phyloP scores from a whole-genome alignment of 1,140 invertebrate species.

The Orussus abietinus region DNA sequence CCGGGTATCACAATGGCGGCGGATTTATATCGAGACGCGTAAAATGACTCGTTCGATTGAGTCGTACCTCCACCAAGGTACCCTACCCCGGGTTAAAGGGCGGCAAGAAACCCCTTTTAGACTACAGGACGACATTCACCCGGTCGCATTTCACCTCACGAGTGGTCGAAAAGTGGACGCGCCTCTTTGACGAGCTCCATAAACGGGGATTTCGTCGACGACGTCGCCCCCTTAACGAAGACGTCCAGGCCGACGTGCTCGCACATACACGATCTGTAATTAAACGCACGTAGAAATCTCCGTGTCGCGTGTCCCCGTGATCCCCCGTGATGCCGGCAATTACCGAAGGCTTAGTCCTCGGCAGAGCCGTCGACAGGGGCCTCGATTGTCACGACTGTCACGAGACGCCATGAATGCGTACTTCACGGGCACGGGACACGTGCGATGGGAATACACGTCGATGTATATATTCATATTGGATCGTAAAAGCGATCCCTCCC shows the following conservation, averaged over 20 bases:
- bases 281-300: constrained; percentile 35
- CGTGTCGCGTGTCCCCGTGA: constrained; percentile 37
- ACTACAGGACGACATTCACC: too few relatives aligned
- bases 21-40: constrained; percentile 38
- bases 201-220: too few relatives aligned
- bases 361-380: constrained; percentile 9
- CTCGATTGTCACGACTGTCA: too few relatives aligned
- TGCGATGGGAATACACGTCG: too few relatives aligned
- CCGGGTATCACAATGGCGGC: constrained; percentile 30
- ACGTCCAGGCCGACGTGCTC: too few relatives aligned
- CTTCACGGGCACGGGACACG: too few relatives aligned
- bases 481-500: too few relatives aligned
- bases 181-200: too few relatives aligned
- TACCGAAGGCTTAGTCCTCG: constrained; percentile 39
- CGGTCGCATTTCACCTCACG: constrained; percentile 5
- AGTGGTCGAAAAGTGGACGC: not conserved
- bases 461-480: too few relatives aligned
- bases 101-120: constrained; percentile 2
- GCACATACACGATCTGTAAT: constrained; percentile 44
- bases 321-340: constrained; percentile 49
- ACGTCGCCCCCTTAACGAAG: too few relatives aligned
- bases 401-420: too few relatives aligned
- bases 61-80: constrained; percentile 17
- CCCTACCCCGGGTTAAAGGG: constrained; percentile 15
- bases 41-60: constrained; percentile 37